Evolutionary conservation across 2,113 vertebrate genomes (phyloP).

Genomic region (Theristicus caerulescens): DNA sequence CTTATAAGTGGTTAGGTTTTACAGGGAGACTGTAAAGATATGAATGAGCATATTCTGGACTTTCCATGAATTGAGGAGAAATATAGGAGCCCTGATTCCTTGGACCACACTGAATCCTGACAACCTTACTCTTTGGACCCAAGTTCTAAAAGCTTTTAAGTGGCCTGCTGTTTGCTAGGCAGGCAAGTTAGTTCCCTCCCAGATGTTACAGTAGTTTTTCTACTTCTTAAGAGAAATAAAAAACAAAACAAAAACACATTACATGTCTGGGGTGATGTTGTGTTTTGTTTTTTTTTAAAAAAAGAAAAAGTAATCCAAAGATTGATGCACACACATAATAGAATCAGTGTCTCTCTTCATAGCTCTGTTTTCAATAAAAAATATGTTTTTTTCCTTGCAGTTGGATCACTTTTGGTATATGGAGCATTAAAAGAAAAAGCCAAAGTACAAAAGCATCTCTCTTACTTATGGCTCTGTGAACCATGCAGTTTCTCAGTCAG

Average conservation of each 20-base stretch:
- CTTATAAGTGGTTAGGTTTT: not conserved
- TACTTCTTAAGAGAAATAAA: not conserved
- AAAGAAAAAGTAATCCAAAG: not conserved
- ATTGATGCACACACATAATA: not conserved
- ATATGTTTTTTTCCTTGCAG: not conserved
- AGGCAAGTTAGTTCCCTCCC: not conserved
- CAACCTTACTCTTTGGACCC: not conserved
- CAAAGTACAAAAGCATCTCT: slow-evolving; percentile 25
- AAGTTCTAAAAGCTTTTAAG: not conserved
- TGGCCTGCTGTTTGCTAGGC: not conserved
- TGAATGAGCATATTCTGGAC: not conserved
- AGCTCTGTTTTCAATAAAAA: not conserved
- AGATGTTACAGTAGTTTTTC: not conserved
- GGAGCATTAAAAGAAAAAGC: slow-evolving; percentile 24
- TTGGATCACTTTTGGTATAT: not conserved
- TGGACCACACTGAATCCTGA: not conserved
- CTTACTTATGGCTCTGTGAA: slow-evolving; percentile 2
- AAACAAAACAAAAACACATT: fast-evolving
- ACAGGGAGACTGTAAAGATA: not conserved
- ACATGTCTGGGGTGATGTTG: not conserved
- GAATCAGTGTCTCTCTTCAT: slow-evolving; percentile 5
- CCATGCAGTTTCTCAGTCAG: not conserved
- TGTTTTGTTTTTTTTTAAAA: not conserved
- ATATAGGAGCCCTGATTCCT: not conserved
- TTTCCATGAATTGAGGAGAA: not conserved